These are phyloP conservation scores for Gadopsis marmoratus DNA, from an alignment of 2,797 vertebrate genomes.

Conservation along the genomic window DNA sequence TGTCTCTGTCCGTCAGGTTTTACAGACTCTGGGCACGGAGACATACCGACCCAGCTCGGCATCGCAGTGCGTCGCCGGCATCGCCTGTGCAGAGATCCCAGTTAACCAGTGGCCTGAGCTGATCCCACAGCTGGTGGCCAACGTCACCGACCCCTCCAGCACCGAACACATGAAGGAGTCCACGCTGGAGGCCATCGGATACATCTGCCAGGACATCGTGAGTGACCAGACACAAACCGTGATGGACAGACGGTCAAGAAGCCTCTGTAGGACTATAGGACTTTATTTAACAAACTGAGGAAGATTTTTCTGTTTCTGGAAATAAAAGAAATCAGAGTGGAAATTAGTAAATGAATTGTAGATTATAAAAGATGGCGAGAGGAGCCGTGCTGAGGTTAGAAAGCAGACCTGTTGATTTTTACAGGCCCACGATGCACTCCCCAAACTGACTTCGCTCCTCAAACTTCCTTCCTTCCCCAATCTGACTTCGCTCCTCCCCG, in stretches of 20 bases:
- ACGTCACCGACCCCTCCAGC: conserved; percentile 95
- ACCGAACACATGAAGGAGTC: conserved; percentile 99
- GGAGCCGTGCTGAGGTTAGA: no score
- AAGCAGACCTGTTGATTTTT: no score
- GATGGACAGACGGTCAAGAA: not conserved
- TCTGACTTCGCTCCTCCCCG: no score
- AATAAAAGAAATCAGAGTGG: no score
- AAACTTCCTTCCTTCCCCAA: no score
- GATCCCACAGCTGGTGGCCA: conserved; percentile 95
- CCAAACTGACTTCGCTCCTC: no score
- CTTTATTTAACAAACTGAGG: no score
- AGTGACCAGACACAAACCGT: conserved; percentile 69
- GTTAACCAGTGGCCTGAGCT: conserved; percentile 98
- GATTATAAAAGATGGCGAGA: no score
- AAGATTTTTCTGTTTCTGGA: no score
- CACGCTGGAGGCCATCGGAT: conserved; percentile 98
- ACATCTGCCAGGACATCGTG: conserved; percentile 99
- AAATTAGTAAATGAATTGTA: no score
- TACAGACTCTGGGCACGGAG: conserved; percentile 96
- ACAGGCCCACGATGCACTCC: no score
- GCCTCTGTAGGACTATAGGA: no score
- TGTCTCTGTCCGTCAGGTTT: conserved; percentile 81
- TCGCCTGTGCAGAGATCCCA: conserved; percentile 97
- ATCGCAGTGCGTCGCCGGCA: conserved; percentile 98
- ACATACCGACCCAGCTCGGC: conserved; percentile 97